Base-by-base conservation (phyloP, 2,113 vertebrate genomes). In the Pungitius pungitius region DNA sequence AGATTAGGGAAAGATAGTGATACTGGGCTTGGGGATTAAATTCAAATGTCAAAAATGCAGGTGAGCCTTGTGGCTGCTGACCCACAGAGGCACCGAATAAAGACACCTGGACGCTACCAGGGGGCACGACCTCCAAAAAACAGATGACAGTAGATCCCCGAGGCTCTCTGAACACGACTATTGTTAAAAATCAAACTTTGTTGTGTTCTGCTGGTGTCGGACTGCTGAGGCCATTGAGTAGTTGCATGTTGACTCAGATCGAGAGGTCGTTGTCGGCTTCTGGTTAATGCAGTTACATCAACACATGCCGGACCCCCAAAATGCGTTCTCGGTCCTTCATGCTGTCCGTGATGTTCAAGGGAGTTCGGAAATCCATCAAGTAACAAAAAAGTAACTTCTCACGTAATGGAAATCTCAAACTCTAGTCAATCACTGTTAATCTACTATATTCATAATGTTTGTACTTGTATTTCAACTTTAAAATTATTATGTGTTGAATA, bases 331-430 rank as follows among this genome's bases (percentile, higher is more conserved):
- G 40, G 55, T 54, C 20, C 43, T 33, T 11, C 11, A 8, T 10
- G 58, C 11, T 39, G 20, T 22, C 17, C 15, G 5, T 22, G 15
- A 65, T 7, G 27, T 43, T 17, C 0, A 2, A 54, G 7, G 24
- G 26, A 10, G 30, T 62, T 66, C 68, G 6, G 39, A 17, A 73
- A 56, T 66, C 6, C 6, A 71, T 65, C 10, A 11, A 43, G 20
- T 17, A 4, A 26, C 7, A 65, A 6, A 2, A 2, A 43, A 1
- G 39, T 8, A 15, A 26, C 26, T 39, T 40, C n/a, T 52, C 13
- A 54, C 39, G 18, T 40, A 7, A 52, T 26, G 1, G 24, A 51
- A n/a, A 57, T 6, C 12, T 57, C 47, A 51, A 51, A 51, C 52
- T 55, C 2, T 20, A 42, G 39, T 58, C 12, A n/a, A 58, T 63